A percentile compares a stretch with the other conserved stretches of the same genome.
Conservation (phyloP, 53 echinoderm and acorn worm genomes). For the Henricia sp. region DNA sequence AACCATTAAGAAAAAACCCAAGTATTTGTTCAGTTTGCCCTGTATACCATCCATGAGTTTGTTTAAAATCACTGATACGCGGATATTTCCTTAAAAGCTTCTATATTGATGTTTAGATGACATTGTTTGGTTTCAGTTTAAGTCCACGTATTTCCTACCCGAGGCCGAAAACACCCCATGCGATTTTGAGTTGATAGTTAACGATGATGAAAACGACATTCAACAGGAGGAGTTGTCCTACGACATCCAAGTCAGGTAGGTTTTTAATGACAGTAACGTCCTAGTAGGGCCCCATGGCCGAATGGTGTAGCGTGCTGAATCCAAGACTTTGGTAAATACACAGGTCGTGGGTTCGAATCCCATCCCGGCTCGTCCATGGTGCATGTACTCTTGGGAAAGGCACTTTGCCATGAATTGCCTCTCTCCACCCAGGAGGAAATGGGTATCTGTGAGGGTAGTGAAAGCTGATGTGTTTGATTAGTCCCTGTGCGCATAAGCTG, state of each 20-base stretch:
- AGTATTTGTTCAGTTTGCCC: background rate
- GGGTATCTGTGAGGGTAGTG: too few species aligned
- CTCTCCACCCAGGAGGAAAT: too few species aligned
- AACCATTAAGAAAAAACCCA: background rate
- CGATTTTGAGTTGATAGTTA: slow-evolving; percentile 65
- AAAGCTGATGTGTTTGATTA: too few species aligned
- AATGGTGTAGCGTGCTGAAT: too few species aligned
- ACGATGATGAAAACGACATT: slow-evolving; percentile 50
- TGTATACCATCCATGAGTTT: background rate
- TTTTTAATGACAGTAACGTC: too few species aligned
- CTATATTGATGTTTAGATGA: background rate
- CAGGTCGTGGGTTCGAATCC: too few species aligned
- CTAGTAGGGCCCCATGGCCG: too few species aligned
- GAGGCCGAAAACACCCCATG: slow-evolving; percentile 36
- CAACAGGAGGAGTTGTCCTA: background rate
- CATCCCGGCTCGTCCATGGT: too few species aligned
- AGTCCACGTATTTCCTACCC: slow-evolving; percentile 19
- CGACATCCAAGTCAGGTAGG: slow-evolving; percentile 32
- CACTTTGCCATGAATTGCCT: too few species aligned
- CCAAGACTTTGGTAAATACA: too few species aligned
- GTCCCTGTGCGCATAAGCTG: too few species aligned
- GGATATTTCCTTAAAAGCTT: background rate
- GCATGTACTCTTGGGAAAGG: too few species aligned
- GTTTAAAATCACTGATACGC: background rate
- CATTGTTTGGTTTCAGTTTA: background rate